phyloP scores from a whole-genome alignment of 2,888 invertebrate species.

The Therioaphis trifolii region DNA sequence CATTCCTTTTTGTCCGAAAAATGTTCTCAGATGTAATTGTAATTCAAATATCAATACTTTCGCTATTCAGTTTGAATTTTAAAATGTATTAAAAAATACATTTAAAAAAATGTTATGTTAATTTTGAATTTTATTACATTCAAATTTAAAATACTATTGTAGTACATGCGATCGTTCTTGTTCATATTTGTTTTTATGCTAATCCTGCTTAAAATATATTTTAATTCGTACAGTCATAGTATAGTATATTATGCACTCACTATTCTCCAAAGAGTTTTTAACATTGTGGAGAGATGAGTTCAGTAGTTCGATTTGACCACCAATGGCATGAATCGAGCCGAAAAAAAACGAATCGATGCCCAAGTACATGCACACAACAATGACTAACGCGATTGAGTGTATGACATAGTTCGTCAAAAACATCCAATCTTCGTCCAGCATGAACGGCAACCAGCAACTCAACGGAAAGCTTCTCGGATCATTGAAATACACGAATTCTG shows the following conservation, averaged over 20 bases:
- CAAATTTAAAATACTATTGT: too few species aligned
- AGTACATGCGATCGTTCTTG: too few species aligned
- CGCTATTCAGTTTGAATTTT: too few species aligned
- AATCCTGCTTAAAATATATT: too few species aligned
- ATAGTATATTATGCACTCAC: background rate
- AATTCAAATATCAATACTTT: too few species aligned
- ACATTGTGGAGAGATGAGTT: constrained; percentile 6
- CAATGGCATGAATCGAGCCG: constrained; percentile 17
- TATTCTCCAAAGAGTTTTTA: background rate
- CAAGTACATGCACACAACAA: background rate
- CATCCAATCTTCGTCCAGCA: background rate
- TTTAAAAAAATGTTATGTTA: too few species aligned
- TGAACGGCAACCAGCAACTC: constrained; percentile 31
- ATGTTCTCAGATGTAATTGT: too few species aligned
- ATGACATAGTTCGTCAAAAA: background rate
- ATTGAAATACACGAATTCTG: constrained; percentile 10
- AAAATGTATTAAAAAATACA: too few species aligned
- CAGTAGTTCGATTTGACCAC: constrained; percentile 51
- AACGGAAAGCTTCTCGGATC: constrained; percentile 38
- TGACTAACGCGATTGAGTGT: background rate
- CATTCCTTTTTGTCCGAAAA: too few species aligned
- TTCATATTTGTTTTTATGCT: too few species aligned
- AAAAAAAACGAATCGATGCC: constrained; percentile 38
- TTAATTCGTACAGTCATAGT: too few species aligned
- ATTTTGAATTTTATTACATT: too few species aligned